Evolutionary conservation across 1,140 invertebrate species (phyloP).

Genomic region (Teleopsis dalmanni): DNA sequence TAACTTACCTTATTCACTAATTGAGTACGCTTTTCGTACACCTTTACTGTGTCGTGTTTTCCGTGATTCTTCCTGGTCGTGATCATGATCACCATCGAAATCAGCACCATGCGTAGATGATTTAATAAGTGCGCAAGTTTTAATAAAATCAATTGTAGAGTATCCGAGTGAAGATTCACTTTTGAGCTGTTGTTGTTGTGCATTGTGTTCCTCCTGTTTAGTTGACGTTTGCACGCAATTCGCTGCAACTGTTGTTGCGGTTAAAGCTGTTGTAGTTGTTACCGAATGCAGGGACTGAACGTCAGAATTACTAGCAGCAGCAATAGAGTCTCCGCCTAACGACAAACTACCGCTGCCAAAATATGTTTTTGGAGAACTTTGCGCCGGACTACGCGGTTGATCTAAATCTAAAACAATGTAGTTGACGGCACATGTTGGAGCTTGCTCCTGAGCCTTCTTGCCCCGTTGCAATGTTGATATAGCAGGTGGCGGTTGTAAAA

Average conservation of each 20-base stretch:
- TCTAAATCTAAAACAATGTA: slow-evolving; percentile 40
- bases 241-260: neutral
- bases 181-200: slow-evolving; percentile 15
- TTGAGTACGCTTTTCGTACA: slow-evolving; percentile 49
- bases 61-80: slow-evolving; percentile 56
- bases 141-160: slow-evolving; percentile 89
- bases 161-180: slow-evolving; percentile 53
- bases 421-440: slow-evolving; percentile 18
- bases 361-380: slow-evolving; percentile 25
- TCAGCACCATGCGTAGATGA: slow-evolving; percentile 47
- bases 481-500: slow-evolving; percentile 7
- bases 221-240: slow-evolving; percentile 7
- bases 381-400: slow-evolving; percentile 31
- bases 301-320: neutral
- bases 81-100: slow-evolving; percentile 52
- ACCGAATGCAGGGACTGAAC: neutral
- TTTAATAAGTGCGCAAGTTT: slow-evolving; percentile 78
- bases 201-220: slow-evolving; percentile 1
- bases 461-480: slow-evolving; percentile 10
- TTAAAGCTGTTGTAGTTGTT: slow-evolving; percentile 3
- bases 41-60: slow-evolving; percentile 47
- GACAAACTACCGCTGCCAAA: slow-evolving; percentile 42
- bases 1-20: slow-evolving; percentile 49
- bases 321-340: slow-evolving; percentile 14
- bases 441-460: neutral